phyloP scores from a whole-genome alignment of 2,113 vertebrate genomes.

The Tyto alba region DNA sequence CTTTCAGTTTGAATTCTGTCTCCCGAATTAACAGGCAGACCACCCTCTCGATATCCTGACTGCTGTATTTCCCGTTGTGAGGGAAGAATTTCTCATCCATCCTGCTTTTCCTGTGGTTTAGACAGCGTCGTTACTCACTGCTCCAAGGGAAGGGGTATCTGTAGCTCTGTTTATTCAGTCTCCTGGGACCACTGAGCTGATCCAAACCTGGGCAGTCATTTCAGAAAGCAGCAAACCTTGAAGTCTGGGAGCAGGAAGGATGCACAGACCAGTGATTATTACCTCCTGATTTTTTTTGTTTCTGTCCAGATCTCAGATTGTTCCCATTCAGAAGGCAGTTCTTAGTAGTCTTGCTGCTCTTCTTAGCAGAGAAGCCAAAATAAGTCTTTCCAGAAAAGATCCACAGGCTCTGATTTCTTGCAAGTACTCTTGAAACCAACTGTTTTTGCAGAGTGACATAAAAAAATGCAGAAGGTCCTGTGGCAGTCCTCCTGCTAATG shows the following conservation, averaged over 20 bases:
- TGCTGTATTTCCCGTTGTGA: not conserved
- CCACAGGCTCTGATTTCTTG: not conserved
- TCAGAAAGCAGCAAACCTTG: not conserved
- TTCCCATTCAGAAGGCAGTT: not conserved
- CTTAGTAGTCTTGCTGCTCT: not conserved
- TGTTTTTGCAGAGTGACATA: not conserved
- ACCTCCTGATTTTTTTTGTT: not conserved
- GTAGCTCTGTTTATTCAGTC: not conserved
- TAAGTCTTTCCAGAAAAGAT: not conserved
- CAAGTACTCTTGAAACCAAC: not conserved
- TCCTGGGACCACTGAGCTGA: not conserved
- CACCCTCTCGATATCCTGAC: slow-evolving; percentile 19
- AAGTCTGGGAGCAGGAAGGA: not conserved
- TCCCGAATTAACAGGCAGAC: slow-evolving; percentile 26
- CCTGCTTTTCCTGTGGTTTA: not conserved
- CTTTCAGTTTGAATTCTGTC: slow-evolving; percentile 56
- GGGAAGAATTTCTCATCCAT: not conserved
- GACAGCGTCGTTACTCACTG: rapidly evolving
- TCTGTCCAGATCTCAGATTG: not conserved
- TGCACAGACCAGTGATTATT: not conserved
- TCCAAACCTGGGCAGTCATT: not conserved
- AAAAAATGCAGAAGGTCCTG: not conserved
- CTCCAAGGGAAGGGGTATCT: not conserved
- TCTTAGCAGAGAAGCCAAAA: not conserved
- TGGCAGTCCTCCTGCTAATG: not conserved